Evolutionary conservation across 2,888 invertebrate species (phyloP), one percentile per base, ranked within the genome.

Genomic region (Nemoura dubitans): DNA sequence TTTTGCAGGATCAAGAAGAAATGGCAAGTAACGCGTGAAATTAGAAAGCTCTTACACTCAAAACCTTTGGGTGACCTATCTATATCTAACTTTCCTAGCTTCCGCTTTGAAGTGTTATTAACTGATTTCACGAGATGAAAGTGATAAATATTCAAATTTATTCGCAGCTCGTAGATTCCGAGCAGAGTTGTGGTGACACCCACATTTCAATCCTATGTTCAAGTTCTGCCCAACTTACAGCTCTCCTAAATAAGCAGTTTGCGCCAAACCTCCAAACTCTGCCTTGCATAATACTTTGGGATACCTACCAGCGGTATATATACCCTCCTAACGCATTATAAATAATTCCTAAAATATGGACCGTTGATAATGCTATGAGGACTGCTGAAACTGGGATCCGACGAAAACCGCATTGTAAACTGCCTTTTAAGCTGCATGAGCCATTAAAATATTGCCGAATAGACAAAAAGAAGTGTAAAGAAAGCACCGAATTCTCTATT

Each of bases 61-160:
- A 81, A 43, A 59, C 84, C 84, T 84, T 84, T 76, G 84, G 84
- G 76, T 84, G 84, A 84, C 84, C 84, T 84, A 84, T 84, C 84
- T 84, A 84, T 84, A 84, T 84, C 84, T 29, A 59, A 84, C 84
- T 84, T 84, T 84, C 84, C 81, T 30, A 28, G 28, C 78, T 30
- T 36, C 14, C 83, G 84, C 84, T 84, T 84, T 84, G 76, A 84
- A 84, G 84, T 84, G 59, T 84, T 84, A 84, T 84, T 84, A 83
- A 84, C 84, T 84, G 84, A 84, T 84, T 84, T 84, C 59, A 59
- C 59, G 84, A 84, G 84, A 84, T 84, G 84, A 84, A 84, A 84
- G 84, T 84, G 84, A 84, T 84, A 84, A 84, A 84, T 84, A 84
- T 84, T 84, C 84, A 84, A 84, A 84, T 84, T 84, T 84, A 84